phyloP scores from a whole-genome alignment of 92 coral and sea anemone genomes.

The Ricordea florida region DNA sequence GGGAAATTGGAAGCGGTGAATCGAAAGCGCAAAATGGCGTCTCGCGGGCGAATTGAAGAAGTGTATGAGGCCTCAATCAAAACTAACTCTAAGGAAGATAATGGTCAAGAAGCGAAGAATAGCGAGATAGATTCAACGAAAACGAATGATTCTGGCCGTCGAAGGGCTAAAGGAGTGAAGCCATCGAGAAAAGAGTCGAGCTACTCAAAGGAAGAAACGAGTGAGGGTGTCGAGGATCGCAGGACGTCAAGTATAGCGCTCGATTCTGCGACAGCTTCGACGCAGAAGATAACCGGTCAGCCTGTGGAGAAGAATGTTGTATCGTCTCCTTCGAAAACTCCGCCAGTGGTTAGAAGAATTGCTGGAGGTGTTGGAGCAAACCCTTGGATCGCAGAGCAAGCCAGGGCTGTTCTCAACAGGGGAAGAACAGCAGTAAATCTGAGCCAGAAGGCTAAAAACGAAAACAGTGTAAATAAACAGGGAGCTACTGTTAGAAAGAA shows the following conservation, averaged over 20 bases:
- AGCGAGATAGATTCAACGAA: background rate
- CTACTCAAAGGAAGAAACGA: too few species aligned
- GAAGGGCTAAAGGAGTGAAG: conserved; percentile 3
- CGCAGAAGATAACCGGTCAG: background rate
- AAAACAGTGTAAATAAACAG: conserved; percentile 23
- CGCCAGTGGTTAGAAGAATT: conserved; percentile 48
- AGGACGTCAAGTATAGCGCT: background rate
- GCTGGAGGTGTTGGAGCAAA: conserved; percentile 72
- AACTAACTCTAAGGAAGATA: background rate
- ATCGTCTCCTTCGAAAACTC: conserved; percentile 25
- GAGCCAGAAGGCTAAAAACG: conserved; percentile 50
- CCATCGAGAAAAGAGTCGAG: background rate
- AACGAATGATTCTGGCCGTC: conserved; percentile 1
- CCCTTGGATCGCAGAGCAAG: conserved; percentile 98
- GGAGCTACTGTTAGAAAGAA: background rate
- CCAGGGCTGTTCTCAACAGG: conserved; percentile 82
- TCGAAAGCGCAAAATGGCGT: conserved; percentile 57
- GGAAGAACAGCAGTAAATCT: conserved; percentile 76
- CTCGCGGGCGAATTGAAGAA: background rate
- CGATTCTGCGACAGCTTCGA: background rate
- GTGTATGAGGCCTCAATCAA: background rate
- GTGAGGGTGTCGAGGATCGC: background rate
- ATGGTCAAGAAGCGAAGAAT: background rate
- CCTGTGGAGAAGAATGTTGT: background rate
- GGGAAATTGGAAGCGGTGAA: conserved; percentile 26